These are phyloP conservation scores for Marasmarcha lunaedactyla DNA, from an alignment of 2,888 invertebrate species.

Conservation along the genomic window DNA sequence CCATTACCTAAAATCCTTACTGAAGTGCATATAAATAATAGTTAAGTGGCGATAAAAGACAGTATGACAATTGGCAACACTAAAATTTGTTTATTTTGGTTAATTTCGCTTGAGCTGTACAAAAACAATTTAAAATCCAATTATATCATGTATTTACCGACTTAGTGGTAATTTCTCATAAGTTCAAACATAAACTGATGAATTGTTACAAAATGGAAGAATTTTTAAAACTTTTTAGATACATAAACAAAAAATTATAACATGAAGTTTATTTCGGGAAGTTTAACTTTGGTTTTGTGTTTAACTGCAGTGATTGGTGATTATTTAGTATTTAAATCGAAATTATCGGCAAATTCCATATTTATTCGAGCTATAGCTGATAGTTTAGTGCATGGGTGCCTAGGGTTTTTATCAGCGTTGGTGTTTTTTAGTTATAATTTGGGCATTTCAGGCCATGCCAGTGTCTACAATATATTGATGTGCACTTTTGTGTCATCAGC, in stretches of 20 bases:
- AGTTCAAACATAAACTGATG: no score
- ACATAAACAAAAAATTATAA: slow-evolving; percentile 10
- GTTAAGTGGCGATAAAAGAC: no score
- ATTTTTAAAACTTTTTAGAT: no score
- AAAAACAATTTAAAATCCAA: no score
- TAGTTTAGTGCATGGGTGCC: slow-evolving; percentile 32
- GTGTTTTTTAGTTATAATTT: slow-evolving; percentile 38
- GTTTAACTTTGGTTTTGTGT: slow-evolving; percentile 28
- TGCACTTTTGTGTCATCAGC: slow-evolving; percentile 41
- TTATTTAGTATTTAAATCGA: slow-evolving; percentile 43
- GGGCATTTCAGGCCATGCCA: slow-evolving; percentile 20
- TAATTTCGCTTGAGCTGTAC: no score
- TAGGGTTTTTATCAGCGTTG: slow-evolving; percentile 39
- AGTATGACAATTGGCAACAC: no score
- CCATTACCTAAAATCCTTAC: no score
- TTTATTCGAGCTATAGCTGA: slow-evolving; percentile 39
- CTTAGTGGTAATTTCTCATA: no score
- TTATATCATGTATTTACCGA: no score
- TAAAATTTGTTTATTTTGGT: no score
- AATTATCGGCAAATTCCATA: slow-evolving; percentile 29
- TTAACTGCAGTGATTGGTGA: slow-evolving; percentile 37
- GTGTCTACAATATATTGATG: slow-evolving; percentile 28
- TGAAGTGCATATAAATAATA: no score
- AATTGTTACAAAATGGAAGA: no score
- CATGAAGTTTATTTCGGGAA: slow-evolving; percentile 32